A percentile compares a stretch with the other conserved stretches of the same genome.
phyloP scores from a whole-genome alignment of 2,888 invertebrate species.

The Andrena flavipes region DNA sequence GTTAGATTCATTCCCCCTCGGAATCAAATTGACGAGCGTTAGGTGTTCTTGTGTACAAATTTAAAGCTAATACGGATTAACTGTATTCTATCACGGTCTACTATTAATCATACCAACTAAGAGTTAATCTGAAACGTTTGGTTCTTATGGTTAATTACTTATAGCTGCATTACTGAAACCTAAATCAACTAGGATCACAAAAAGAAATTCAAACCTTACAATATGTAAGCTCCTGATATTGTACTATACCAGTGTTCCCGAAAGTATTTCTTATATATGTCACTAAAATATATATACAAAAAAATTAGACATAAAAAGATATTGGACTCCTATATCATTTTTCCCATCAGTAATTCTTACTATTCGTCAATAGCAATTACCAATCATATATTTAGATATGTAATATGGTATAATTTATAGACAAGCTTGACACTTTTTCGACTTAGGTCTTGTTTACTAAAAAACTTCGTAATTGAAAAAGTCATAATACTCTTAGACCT shows the following conservation, averaged over 20 bases:
- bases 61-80: not conserved
- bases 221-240: constrained; percentile 39
- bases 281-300: constrained; percentile 4
- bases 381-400: constrained; percentile 31
- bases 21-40: not conserved
- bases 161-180: constrained; percentile 1
- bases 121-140: constrained; percentile 38
- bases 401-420: constrained; percentile 23
- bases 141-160: constrained; percentile 8
- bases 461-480: not conserved
- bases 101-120: constrained; percentile 44
- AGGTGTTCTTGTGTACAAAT: not conserved
- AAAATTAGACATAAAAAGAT: not conserved
- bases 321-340: not conserved
- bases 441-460: not conserved
- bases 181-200: constrained; percentile 32
- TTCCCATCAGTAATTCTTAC: not conserved
- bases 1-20: not conserved
- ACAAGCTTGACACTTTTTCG: not conserved
- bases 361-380: not conserved
- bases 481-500: not conserved
- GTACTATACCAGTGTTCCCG: constrained; percentile 50
- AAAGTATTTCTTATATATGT: constrained; percentile 21
- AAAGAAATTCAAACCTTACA: constrained; percentile 25
- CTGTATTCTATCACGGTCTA: not conserved